These are phyloP conservation scores for Cerceris rybyensis DNA, from an alignment of 2,888 invertebrate genomes.

Conservation along the genomic window DNA sequence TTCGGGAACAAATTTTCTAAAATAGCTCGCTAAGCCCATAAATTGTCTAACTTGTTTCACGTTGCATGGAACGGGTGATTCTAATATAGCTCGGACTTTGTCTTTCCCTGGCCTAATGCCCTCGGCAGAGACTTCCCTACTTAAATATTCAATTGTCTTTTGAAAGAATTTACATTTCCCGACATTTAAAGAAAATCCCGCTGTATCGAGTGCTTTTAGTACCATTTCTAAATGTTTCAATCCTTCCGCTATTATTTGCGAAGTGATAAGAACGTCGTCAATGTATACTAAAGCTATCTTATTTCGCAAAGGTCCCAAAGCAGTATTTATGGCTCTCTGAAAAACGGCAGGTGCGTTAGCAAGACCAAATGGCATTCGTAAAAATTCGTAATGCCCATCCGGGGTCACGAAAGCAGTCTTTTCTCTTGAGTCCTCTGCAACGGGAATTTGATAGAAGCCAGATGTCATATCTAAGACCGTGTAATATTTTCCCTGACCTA, in stretches of 20 bases:
- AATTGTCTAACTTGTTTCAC: neutral
- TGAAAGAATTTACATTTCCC: slow-evolving; percentile 65
- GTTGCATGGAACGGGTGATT: neutral
- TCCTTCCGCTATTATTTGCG: slow-evolving; percentile 56
- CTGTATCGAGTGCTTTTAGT: slow-evolving; percentile 60
- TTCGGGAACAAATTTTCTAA: slow-evolving; percentile 22
- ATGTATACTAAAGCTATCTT: slow-evolving; percentile 53
- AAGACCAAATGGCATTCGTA: neutral
- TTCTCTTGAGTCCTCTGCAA: slow-evolving; percentile 20
- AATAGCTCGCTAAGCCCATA: slow-evolving; percentile 8
- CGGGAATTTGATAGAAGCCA: neutral
- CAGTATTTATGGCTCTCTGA: slow-evolving; percentile 62
- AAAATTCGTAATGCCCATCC: slow-evolving; percentile 68
- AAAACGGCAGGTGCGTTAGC: slow-evolving; percentile 47
- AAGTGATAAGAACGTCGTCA: slow-evolving; percentile 48
- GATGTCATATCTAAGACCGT: slow-evolving; percentile 1
- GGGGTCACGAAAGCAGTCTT: slow-evolving; percentile 14
- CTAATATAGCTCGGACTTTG: neutral
- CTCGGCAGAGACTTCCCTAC: slow-evolving; percentile 60
- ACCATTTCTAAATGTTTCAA: slow-evolving; percentile 51
- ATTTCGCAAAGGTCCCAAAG: slow-evolving; percentile 47
- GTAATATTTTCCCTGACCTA: neutral
- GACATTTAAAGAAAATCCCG: slow-evolving; percentile 2
- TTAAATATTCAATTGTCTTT: slow-evolving; percentile 65
- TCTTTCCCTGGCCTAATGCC: slow-evolving; percentile 57